phyloP scores from a whole-genome alignment of 2,113 vertebrate species.

The Oreotragus oreotragus region DNA sequence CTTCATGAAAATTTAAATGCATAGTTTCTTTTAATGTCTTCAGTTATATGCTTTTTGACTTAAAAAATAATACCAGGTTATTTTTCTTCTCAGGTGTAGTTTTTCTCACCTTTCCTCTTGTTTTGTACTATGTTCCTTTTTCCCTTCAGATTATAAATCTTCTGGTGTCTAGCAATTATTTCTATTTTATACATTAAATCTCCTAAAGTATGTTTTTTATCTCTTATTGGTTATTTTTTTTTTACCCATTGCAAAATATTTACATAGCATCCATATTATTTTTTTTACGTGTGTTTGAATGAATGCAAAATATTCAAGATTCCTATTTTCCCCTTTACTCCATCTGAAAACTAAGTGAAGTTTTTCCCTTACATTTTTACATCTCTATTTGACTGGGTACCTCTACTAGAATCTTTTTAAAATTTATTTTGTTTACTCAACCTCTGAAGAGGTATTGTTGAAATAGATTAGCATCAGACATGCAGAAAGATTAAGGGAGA shows the following conservation, averaged over 20 bases:
- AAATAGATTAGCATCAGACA: background rate
- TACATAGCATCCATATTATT: background rate
- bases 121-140: background rate
- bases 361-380: background rate
- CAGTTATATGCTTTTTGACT: background rate
- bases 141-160: background rate
- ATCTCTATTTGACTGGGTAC: background rate
- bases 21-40: background rate
- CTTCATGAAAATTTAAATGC: background rate
- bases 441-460: background rate
- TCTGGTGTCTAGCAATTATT: background rate
- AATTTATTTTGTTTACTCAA: background rate
- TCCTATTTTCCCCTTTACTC: background rate
- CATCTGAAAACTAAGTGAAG: background rate
- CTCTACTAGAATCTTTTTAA: background rate
- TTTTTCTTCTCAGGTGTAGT: background rate
- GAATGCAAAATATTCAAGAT: background rate
- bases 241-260: background rate
- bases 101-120: background rate
- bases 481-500: background rate
- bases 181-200: background rate
- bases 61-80: background rate
- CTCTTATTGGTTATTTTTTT: background rate
- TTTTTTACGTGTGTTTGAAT: background rate
- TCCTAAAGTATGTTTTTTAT: background rate